phyloP scores from a whole-genome alignment of 1,140 invertebrate species.

The Brachionus rubens region DNA sequence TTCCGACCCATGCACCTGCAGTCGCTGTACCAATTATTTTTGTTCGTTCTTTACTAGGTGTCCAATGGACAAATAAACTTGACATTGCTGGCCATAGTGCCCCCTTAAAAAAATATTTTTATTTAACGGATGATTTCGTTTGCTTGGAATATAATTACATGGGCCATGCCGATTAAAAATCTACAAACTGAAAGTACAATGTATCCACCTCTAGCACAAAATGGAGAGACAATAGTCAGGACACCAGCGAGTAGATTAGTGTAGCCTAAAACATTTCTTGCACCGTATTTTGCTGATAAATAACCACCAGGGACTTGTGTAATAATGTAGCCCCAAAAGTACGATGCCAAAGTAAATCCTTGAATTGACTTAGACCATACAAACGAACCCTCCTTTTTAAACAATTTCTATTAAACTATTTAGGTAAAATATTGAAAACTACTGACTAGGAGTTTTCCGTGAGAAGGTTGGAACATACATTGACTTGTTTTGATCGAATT shows the following conservation, averaged over 20 bases:
- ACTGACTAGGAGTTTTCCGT: background rate
- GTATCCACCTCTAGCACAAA: background rate
- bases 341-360: conserved; percentile 57
- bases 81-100: conserved; percentile 51
- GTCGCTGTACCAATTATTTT: conserved; percentile 52
- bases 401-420: background rate
- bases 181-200: conserved; percentile 1
- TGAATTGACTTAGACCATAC: conserved; percentile 57
- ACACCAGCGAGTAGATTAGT: background rate
- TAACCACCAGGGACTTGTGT: conserved; percentile 53
- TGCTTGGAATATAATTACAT: background rate
- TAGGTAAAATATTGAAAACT: background rate
- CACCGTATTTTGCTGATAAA: conserved; percentile 29
- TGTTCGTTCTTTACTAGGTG: conserved; percentile 53
- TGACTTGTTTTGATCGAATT: background rate
- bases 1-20: conserved; percentile 50
- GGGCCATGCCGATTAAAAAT: conserved; percentile 27
- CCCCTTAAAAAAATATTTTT: conserved; percentile 38
- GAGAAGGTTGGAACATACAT: background rate
- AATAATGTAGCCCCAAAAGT: conserved; percentile 60
- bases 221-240: conserved; percentile 9
- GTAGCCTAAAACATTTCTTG: conserved; percentile 18
- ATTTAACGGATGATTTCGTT: background rate
- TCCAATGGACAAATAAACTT: conserved; percentile 53
- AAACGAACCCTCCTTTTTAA: conserved; percentile 55